A percentile compares a stretch with the other conserved stretches of the same genome.
These are phyloP conservation scores for Hemistola chrysoprasaria DNA, from an alignment of 2,888 invertebrate genomes.

Conservation along the genomic window DNA sequence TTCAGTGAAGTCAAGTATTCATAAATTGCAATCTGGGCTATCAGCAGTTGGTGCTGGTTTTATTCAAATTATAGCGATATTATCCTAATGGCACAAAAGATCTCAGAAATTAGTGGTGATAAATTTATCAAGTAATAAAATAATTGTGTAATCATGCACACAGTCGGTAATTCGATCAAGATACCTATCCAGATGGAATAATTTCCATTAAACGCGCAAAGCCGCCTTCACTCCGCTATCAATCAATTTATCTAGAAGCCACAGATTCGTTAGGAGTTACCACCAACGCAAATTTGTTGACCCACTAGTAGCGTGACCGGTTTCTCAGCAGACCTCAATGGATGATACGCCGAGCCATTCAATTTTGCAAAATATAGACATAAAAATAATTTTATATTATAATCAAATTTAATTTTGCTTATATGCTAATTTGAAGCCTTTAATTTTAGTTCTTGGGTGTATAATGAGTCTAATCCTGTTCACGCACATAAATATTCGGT, in stretches of 20 bases:
- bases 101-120: constrained; percentile 8
- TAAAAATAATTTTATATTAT: constrained; percentile 10
- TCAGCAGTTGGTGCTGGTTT: neutral
- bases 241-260: constrained; percentile 69
- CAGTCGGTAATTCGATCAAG: constrained; percentile 50
- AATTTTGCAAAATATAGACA: constrained; percentile 34
- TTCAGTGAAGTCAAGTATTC: constrained; percentile 12
- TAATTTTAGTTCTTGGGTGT: too few relatives aligned
- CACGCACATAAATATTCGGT: neutral
- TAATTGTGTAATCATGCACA: constrained; percentile 50
- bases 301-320: constrained; percentile 60
- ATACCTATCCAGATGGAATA: constrained; percentile 56
- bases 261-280: constrained; percentile 34
- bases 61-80: constrained; percentile 2
- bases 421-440: too few relatives aligned
- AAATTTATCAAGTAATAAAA: constrained; percentile 43
- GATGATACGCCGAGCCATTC: constrained; percentile 54
- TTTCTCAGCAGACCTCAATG: constrained; percentile 54
- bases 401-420: constrained; percentile 3
- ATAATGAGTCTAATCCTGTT: too few relatives aligned
- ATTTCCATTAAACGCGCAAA: constrained; percentile 68
- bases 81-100: constrained; percentile 10
- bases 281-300: constrained; percentile 61
- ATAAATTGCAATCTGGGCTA: constrained; percentile 14
- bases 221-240: constrained; percentile 65